A percentile compares a stretch with the other conserved stretches of the same genome.
phyloP scores from a whole-genome alignment of 2,113 vertebrate genomes.

The Mormyrus iriodes region DNA sequence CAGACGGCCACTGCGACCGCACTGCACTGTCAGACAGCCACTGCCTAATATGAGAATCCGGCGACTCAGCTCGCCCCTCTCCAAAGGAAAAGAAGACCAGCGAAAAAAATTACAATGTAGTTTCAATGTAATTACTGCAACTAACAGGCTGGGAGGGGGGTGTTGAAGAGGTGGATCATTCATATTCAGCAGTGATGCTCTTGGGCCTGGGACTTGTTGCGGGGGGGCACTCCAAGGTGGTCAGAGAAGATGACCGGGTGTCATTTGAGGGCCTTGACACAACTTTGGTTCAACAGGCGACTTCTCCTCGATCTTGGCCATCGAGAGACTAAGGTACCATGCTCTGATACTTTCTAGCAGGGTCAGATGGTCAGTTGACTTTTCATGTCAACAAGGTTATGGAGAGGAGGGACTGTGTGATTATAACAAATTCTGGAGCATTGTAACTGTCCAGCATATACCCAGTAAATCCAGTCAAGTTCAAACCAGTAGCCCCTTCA shows the following conservation, averaged over 20 bases:
- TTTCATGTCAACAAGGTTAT: neutral
- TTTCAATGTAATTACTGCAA: neutral
- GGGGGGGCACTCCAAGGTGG: neutral
- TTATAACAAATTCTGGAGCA: neutral
- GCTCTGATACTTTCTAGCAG: neutral
- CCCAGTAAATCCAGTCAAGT: neutral
- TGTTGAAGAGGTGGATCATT: slow-evolving; percentile 14
- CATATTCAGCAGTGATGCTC: neutral
- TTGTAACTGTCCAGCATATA: neutral
- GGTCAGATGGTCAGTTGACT: neutral
- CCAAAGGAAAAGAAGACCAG: neutral
- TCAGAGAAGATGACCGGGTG: neutral
- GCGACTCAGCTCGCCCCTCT: neutral
- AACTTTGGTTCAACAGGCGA: neutral
- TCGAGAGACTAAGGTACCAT: neutral
- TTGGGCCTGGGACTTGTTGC: neutral
- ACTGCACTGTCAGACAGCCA: too few species aligned
- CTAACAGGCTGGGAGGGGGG: neutral
- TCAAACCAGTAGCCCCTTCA: neutral
- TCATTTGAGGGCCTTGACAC: neutral
- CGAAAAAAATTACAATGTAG: neutral
- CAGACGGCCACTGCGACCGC: neutral
- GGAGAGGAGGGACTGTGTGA: neutral
- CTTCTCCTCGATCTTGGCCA: neutral
- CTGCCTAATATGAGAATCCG: neutral